Evolutionary conservation across 2,888 invertebrate species (phyloP).

Genomic region (Yponomeuta malinellus): DNA sequence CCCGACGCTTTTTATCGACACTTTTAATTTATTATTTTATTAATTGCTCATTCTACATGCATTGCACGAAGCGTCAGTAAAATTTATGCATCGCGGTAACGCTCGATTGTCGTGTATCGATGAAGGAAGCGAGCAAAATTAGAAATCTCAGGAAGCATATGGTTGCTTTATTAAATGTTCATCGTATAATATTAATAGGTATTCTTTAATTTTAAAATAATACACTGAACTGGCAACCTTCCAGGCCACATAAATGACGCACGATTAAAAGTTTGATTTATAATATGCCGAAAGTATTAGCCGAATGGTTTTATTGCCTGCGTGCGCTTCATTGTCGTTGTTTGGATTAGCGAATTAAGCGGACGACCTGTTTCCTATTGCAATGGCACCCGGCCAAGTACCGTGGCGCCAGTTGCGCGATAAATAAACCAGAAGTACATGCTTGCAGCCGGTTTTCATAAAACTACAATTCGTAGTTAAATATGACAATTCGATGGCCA

Average conservation of each 20-base stretch:
- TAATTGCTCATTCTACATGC: background rate
- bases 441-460: no score
- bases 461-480: no score
- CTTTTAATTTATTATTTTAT: slow-evolving; percentile 3
- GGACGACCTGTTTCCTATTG: slow-evolving; percentile 41
- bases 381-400: slow-evolving; percentile 64
- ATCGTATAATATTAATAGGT: background rate
- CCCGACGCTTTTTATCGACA: slow-evolving; percentile 24
- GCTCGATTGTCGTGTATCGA: background rate
- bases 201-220: background rate
- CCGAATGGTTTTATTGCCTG: slow-evolving; percentile 5
- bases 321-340: slow-evolving; percentile 25
- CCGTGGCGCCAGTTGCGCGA: slow-evolving; percentile 55
- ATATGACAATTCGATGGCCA: no score
- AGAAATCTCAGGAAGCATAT: background rate
- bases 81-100: background rate
- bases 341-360: slow-evolving; percentile 51
- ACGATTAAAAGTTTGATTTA: slow-evolving; percentile 11
- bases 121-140: background rate
- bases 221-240: background rate
- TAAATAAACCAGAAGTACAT: background rate
- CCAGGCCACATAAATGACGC: background rate
- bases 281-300: background rate
- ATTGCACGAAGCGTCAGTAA: background rate
- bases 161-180: background rate